Evolutionary conservation across 2,797 vertebrate genomes (phyloP).

Genomic region (Antrozous pallidus): DNA sequence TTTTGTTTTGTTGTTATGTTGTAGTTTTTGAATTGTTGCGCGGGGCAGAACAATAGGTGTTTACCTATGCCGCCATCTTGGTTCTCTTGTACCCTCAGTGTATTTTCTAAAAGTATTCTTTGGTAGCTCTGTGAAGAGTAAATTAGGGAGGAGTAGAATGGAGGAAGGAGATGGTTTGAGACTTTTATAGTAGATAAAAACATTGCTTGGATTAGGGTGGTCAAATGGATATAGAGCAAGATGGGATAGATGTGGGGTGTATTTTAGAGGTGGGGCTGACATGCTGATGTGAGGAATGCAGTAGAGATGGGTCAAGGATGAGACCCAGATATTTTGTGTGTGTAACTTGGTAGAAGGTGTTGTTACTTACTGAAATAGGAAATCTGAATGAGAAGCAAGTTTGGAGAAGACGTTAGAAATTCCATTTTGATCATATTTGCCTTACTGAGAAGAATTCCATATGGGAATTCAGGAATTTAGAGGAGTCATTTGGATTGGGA

Average conservation of each 20-base stretch:
- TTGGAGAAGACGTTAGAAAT: not conserved
- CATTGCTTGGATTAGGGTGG: not conserved
- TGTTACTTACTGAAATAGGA: constrained; percentile 6
- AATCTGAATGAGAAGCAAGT: not conserved
- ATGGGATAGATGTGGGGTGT: not conserved
- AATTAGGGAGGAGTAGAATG: not conserved
- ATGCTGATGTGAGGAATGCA: not conserved
- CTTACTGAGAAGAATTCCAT: not conserved
- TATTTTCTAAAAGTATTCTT: constrained; percentile 16
- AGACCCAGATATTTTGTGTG: not conserved
- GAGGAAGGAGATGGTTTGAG: not conserved
- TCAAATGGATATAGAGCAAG: not conserved
- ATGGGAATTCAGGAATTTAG: constrained; percentile 3
- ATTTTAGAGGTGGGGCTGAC: not conserved
- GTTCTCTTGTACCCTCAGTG: too few relatives aligned
- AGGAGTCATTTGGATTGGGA: not conserved
- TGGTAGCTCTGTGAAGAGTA: not conserved
- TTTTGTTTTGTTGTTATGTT: too few relatives aligned
- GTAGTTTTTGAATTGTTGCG: too few relatives aligned
- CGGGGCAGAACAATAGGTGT: too few relatives aligned
- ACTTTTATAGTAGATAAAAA: not conserved
- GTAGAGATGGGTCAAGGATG: not conserved
- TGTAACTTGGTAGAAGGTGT: not conserved
- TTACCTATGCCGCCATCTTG: too few relatives aligned
- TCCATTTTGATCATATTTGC: not conserved